These are phyloP conservation scores for Pungitius pungitius DNA, from an alignment of 2,113 vertebrate genomes.

Conservation along the genomic window DNA sequence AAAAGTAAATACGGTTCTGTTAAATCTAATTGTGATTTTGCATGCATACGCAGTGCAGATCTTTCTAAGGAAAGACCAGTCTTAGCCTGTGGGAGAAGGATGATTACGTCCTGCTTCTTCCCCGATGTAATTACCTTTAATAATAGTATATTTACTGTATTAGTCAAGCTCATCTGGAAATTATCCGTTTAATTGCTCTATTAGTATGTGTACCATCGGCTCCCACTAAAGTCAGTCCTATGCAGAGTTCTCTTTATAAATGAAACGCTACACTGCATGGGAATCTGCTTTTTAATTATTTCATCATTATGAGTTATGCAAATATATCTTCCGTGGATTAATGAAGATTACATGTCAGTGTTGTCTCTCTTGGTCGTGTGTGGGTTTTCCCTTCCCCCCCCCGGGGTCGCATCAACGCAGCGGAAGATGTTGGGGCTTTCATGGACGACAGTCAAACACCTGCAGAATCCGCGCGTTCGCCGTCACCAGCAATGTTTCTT, in stretches of 20 bases:
- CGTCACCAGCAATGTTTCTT: conserved; percentile 36
- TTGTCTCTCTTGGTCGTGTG: conserved; percentile 51
- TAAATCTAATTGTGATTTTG: neutral
- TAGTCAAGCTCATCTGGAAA: conserved; percentile 74
- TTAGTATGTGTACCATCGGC: conserved; percentile 69
- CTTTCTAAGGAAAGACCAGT: conserved; percentile 16
- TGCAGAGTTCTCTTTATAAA: conserved; percentile 64
- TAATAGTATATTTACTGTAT: conserved; percentile 73
- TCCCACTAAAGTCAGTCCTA: conserved; percentile 56
- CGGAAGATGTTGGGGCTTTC: conserved; percentile 33
- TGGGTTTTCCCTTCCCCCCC: conserved; percentile 54
- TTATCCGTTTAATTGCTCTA: conserved; percentile 71
- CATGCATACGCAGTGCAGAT: neutral
- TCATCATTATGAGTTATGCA: conserved; percentile 53
- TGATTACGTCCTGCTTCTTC: conserved; percentile 41
- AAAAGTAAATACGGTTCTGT: neutral
- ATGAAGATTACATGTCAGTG: conserved; percentile 55
- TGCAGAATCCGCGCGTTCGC: conserved; percentile 41
- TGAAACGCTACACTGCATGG: conserved; percentile 55
- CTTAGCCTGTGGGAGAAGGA: neutral
- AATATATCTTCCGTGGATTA: conserved; percentile 62
- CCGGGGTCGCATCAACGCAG: conserved; percentile 51
- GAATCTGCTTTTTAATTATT: conserved; percentile 66
- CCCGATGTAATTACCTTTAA: conserved; percentile 73
- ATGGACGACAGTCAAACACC: conserved; percentile 61